Conservation (phyloP, 2,888 invertebrate genomes). For the Chalcosyrphus nemorum region DNA sequence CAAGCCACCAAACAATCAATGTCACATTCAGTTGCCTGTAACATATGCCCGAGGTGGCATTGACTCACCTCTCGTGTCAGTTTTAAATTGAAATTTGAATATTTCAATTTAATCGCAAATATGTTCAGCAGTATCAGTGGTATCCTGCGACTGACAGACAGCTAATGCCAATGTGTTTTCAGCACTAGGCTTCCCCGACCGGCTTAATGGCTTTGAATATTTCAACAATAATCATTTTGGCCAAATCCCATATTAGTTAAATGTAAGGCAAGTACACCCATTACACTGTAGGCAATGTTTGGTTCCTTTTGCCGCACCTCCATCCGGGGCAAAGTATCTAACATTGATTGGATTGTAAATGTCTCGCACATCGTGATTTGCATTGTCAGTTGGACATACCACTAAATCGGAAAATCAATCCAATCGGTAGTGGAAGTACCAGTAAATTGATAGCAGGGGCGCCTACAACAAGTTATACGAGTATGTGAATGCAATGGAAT, state of each 20-base stretch:
- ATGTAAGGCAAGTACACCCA: background rate
- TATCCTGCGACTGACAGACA: background rate
- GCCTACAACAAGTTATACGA: too few relatives aligned
- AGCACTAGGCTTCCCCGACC: background rate
- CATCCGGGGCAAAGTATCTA: conserved; percentile 1
- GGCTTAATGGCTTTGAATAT: background rate
- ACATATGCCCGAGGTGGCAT: background rate
- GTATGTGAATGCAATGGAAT: conserved; percentile 16
- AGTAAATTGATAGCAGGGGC: too few relatives aligned
- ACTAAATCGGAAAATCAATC: conserved; percentile 42
- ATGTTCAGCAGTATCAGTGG: background rate
- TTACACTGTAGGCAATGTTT: background rate
- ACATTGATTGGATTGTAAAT: conserved; percentile 45
- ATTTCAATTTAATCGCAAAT: background rate
- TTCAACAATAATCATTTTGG: conserved; percentile 3
- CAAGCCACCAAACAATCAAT: background rate
- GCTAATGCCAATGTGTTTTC: background rate
- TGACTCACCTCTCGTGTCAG: background rate
- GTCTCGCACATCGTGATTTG: conserved; percentile 50
- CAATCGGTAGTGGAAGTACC: conserved; percentile 6
- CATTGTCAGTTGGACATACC: conserved; percentile 25
- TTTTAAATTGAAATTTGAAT: background rate
- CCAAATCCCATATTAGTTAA: background rate
- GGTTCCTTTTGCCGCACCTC: too few relatives aligned
- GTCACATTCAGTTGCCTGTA: background rate